Percentiles rank a stretch among this genome's conserved stretches.
These are phyloP conservation scores for Lithophane semibrunnea DNA, from an alignment of 2,888 invertebrate genomes.

Conservation along the genomic window DNA sequence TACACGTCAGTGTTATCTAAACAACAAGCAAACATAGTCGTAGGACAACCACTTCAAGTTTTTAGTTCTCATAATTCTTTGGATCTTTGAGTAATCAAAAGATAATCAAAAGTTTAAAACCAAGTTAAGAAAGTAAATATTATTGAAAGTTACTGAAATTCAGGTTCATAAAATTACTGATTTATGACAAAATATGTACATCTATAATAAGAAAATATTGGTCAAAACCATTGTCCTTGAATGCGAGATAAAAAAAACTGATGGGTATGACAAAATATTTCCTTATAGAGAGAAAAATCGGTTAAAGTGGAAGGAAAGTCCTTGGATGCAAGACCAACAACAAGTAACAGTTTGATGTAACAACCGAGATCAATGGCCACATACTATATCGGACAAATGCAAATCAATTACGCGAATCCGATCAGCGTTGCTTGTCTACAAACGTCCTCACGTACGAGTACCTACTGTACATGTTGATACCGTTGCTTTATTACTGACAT, in stretches of 20 bases:
- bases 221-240: slow-evolving; percentile 7
- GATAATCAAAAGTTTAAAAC: no score
- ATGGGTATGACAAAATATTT: slow-evolving; percentile 11
- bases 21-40: neutral
- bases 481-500: slow-evolving; percentile 68
- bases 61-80: neutral
- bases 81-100: neutral
- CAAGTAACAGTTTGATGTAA: slow-evolving; percentile 38
- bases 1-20: slow-evolving; percentile 2
- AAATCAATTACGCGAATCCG: slow-evolving; percentile 74
- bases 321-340: slow-evolving; percentile 36
- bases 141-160: neutral
- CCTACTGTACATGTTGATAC: slow-evolving; percentile 60
- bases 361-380: slow-evolving; percentile 69
- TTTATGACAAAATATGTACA: neutral
- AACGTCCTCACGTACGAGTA: slow-evolving; percentile 72
- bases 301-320: slow-evolving; percentile 14
- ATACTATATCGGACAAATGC: slow-evolving; percentile 72
- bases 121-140: slow-evolving; percentile 6
- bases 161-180: neutral
- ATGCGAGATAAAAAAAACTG: neutral
- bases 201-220: slow-evolving; percentile 4
- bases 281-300: slow-evolving; percentile 6
- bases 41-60: neutral
- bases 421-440: slow-evolving; percentile 63